Base-by-base conservation (phyloP, 2,888 invertebrate species). In the Phytoseiulus persimilis region DNA sequence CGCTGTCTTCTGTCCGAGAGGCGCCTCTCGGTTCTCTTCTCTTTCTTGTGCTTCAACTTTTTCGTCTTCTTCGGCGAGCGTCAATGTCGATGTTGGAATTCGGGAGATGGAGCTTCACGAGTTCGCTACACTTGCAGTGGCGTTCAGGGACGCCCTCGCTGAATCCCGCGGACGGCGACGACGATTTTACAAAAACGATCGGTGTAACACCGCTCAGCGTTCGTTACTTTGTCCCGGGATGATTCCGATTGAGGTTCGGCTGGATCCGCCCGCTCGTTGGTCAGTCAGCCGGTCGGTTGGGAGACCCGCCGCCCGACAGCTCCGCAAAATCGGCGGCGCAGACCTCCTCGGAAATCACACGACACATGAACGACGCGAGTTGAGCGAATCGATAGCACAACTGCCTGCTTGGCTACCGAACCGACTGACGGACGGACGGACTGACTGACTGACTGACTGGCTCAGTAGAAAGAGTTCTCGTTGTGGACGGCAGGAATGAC, bases 1-100 rank as follows among this genome's bases (percentile, higher is more conserved):
- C 65, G 65, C 65, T 65, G 65, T 65, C 65, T 65, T 65, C 65
- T 65, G 65, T 65, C 65, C 65, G 65, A 65, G 65, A 65, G 65
- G 65, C 65, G 65, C 65, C 65, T 65, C 65, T 65, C 65, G 28
- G 65, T 65, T 65, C 28, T 65, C 65, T 65, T 65, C 65, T 65
- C 65, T 14, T 65, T 65, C 65, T 65, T 65, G 65, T 65, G 65
- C 65, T 65, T 65, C 65, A 65, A 65, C 28, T 65, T 65, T 65
- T 65, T 65, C 18, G 5, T 65, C 65, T 6, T 65, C 65, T 65
- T 65, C 65, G 23, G 65, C 65, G 11, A 65, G 65, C 65, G 65
- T 65, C 65, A 65, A 65, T 65, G 65, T 65, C 65, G 65, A 65
- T 65, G 23, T 65, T 65, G 65, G 65, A 65, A 65, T 65, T 65